Base-by-base conservation (phyloP, 2,888 invertebrate species). In the Synergus gifuensis region DNA sequence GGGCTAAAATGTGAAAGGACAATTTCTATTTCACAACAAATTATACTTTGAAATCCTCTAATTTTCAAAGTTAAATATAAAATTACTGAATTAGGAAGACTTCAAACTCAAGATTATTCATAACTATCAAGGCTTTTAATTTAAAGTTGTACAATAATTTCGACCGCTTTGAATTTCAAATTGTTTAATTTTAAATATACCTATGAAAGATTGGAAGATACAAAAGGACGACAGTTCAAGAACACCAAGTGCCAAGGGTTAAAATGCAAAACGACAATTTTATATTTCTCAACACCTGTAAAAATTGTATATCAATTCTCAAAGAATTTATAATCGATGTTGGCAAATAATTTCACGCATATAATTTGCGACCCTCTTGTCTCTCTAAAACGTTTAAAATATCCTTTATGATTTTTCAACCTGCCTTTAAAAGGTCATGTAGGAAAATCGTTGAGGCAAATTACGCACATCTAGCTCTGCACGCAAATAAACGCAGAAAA, bases 1-100 rank as follows among this genome's bases (percentile, higher is more conserved):
- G 44, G 18, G 67, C 14, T 54, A 78, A 76, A 73, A 73, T 73
- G 54, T 78, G 73, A 44, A 76, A 82, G 79, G 82, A 84, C 78
- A 84, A 79, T 83, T 84, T 82, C 80, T 81, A 83, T 84, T 82
- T 82, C 79, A 49, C 81, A 84, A 83, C 28, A 69, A 7, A n/a
- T 28, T 79, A 76, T 78, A 79, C 69, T 77, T 46, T 79, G 76
- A 49, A 49, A 49, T 7, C 16, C 14, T 49, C 0, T 2, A 49
- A 54, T 54, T 54, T 54, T 54, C 16, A n/a, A 54, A 54, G 8
- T 8, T 54, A 4, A 5, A 28, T 28, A 28, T 28, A 28, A 28
- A 28, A 28, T 28, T 28, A 28, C 28, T 28, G 28, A 28, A 28
- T 28, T 28, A 28, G 28, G 28, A 28, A 28, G 28, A 28, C 28